A percentile compares a stretch with the other conserved stretches of the same genome.
These are phyloP conservation scores for Drosophila bipectinata DNA, from an alignment of 1,140 invertebrate genomes.

Conservation along the genomic window DNA sequence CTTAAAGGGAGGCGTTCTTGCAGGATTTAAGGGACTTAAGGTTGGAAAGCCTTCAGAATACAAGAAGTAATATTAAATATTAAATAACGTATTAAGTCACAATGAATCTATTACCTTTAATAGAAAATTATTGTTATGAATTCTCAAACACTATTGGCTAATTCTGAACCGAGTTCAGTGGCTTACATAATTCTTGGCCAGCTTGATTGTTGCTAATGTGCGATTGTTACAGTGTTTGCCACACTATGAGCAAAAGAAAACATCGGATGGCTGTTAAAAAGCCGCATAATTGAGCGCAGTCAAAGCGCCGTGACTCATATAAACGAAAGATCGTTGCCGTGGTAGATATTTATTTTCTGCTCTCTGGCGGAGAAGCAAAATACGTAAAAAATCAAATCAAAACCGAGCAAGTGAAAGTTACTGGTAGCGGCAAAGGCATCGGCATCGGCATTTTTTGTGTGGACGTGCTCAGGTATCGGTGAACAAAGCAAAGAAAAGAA, in stretches of 20 bases:
- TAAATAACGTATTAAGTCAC: no score
- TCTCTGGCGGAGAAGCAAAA: conserved; percentile 45
- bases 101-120: no score
- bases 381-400: conserved; percentile 76
- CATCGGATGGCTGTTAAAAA: conserved; percentile 49
- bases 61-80: no score
- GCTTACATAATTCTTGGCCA: conserved; percentile 50
- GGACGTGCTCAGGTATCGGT: conserved; percentile 65
- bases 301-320: conserved; percentile 64
- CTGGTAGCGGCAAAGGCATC: conserved; percentile 23
- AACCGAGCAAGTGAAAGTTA: conserved; percentile 74
- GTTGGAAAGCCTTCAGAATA: no score
- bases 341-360: conserved; percentile 40
- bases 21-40: not conserved
- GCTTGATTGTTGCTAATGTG: conserved; percentile 17
- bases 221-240: conserved; percentile 20
- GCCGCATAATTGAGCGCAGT: conserved; percentile 50
- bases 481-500: conserved; percentile 76
- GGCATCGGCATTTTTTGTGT: conserved; percentile 31
- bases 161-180: not conserved
- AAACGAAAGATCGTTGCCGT: conserved; percentile 51
- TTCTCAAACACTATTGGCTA: not conserved
- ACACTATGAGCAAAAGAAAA: conserved; percentile 51
- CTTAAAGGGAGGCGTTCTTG: not conserved
- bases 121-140: not conserved